Evolutionary conservation across 2,797 vertebrate species (phyloP).

Genomic region (Rhadinocentrus ornatus): DNA sequence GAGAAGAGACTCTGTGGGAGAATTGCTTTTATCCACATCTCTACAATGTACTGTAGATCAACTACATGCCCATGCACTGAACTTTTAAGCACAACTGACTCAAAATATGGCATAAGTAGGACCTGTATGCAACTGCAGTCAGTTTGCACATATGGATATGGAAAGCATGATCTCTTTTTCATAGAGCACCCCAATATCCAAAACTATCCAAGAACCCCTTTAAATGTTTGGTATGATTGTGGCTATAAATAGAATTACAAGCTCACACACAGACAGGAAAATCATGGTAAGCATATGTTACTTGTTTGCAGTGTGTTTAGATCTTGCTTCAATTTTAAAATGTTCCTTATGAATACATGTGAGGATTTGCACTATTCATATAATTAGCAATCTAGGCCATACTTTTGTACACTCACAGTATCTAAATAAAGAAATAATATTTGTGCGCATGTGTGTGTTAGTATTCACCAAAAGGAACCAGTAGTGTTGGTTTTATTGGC

Average conservation of each 20-base stretch:
- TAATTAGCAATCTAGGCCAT: constrained; percentile 50
- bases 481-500: constrained; percentile 66
- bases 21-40: not conserved
- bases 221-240: not conserved
- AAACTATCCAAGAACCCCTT: not conserved
- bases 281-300: constrained; percentile 6
- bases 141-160: too few species aligned
- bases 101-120: not conserved
- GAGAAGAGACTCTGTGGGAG: not conserved
- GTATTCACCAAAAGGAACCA: constrained; percentile 38
- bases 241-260: not conserved
- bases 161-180: too few species aligned
- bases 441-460: constrained; percentile 32
- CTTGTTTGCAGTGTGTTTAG: constrained; percentile 9
- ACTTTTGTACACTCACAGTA: constrained; percentile 37
- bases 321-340: constrained; percentile 22
- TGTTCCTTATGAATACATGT: constrained; percentile 35
- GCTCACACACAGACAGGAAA: not conserved
- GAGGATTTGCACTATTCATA: constrained; percentile 36
- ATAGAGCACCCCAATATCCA: not conserved
- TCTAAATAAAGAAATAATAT: constrained; percentile 33
- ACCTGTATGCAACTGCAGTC: not conserved
- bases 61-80: not conserved
- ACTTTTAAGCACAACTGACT: not conserved
- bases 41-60: not conserved